A percentile compares a stretch with the other conserved stretches of the same genome.
Evolutionary conservation across 2,888 invertebrate species (phyloP).

Genomic region (Toxonevra muliebris): DNA sequence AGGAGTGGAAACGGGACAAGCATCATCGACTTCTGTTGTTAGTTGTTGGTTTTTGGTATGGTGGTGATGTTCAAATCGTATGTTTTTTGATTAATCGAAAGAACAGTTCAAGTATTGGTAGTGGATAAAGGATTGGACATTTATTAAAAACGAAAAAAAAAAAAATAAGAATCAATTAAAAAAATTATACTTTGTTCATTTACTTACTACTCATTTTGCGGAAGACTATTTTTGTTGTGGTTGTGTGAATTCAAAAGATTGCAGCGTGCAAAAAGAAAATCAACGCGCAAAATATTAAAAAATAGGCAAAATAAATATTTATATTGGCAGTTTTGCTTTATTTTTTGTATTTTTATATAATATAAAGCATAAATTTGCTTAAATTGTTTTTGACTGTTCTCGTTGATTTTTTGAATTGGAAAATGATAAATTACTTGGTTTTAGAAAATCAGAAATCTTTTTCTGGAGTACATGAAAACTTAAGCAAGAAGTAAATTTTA

Average conservation of each 20-base stretch:
- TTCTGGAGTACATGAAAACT: too few relatives aligned
- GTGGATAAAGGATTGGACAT: not conserved
- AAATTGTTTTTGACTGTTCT: too few relatives aligned
- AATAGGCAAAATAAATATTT: not conserved
- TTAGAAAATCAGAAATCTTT: too few relatives aligned
- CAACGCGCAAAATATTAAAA: not conserved
- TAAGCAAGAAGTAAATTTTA: too few relatives aligned
- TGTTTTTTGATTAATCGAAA: not conserved
- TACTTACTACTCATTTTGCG: constrained; percentile 54
- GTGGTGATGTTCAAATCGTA: not conserved
- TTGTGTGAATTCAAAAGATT: constrained; percentile 34
- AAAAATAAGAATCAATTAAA: not conserved
- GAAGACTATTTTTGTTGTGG: constrained; percentile 40
- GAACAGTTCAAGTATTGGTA: not conserved
- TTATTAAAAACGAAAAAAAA: constrained; percentile 8
- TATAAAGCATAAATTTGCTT: too few relatives aligned
- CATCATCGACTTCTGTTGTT: constrained; percentile 32
- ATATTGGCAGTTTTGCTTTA: too few relatives aligned
- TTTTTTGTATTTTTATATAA: too few relatives aligned
- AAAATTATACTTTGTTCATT: not conserved
- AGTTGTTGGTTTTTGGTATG: not conserved
- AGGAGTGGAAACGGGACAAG: constrained; percentile 27
- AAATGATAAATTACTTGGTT: too few relatives aligned
- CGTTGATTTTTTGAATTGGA: too few relatives aligned
- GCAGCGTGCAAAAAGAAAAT: constrained; percentile 47